Conservation (phyloP, 2,113 vertebrate species). For the Crypturellus undulatus region DNA sequence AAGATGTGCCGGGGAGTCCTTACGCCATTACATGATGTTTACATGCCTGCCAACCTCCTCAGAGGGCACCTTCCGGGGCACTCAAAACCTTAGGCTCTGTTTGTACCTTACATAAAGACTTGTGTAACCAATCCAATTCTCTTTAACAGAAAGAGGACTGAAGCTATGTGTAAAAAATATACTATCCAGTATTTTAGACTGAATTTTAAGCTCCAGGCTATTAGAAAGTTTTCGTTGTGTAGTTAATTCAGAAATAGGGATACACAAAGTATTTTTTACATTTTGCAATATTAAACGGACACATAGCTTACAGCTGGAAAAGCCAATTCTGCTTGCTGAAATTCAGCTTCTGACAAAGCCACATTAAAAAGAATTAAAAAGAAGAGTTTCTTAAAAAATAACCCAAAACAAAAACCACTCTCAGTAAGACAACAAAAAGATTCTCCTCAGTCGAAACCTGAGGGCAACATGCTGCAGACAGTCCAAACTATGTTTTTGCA, state of each 20-base stretch:
- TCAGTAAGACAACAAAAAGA: background rate
- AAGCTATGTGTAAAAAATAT: constrained; percentile 27
- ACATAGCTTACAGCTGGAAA: background rate
- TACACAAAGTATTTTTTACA: constrained; percentile 1
- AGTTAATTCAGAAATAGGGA: background rate
- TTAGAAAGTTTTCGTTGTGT: background rate
- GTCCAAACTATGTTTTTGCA: background rate
- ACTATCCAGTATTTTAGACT: constrained; percentile 19
- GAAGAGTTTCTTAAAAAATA: background rate
- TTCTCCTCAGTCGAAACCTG: background rate
- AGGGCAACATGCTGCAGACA: background rate
- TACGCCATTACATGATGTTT: constrained; percentile 74
- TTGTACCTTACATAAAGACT: constrained; percentile 76
- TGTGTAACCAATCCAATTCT: constrained; percentile 63
- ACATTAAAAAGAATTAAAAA: background rate
- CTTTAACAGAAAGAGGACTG: constrained; percentile 15
- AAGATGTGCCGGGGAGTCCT: constrained; percentile 77
- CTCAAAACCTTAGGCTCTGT: constrained; percentile 83
- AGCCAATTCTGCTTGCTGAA: background rate
- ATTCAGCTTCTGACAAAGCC: background rate
- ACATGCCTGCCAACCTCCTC: constrained; percentile 51
- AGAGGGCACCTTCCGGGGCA: constrained; percentile 54
- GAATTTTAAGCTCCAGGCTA: constrained; percentile 43
- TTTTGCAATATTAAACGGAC: constrained; percentile 55
- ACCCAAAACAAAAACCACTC: background rate